These are phyloP conservation scores for Crypturellus undulatus DNA, from an alignment of 2,113 vertebrate species.

Conservation along the genomic window DNA sequence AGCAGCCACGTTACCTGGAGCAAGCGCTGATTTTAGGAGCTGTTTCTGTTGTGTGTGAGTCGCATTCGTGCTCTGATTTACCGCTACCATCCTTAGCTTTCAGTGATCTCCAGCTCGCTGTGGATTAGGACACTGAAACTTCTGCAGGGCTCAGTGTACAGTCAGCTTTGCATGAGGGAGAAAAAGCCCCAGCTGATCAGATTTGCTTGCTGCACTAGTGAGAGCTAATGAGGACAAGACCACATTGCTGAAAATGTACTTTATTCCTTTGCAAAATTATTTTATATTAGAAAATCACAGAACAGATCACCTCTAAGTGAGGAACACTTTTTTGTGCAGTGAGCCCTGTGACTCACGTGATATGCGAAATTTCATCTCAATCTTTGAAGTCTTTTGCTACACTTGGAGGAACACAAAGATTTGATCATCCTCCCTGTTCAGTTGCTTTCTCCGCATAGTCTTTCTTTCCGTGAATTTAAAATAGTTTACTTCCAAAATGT, in stretches of 20 bases:
- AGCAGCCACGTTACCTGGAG: background rate
- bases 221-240: background rate
- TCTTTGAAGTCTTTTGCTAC: background rate
- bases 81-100: no score
- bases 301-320: background rate
- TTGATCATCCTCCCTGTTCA: background rate
- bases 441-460: conserved; percentile 18
- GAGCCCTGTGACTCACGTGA: accelerated
- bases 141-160: background rate
- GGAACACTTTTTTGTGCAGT: background rate
- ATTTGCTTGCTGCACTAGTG: background rate
- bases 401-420: background rate
- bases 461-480: conserved; percentile 45
- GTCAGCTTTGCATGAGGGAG: background rate
- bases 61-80: background rate
- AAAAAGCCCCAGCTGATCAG: background rate
- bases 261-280: background rate
- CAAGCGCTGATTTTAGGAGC: background rate
- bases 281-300: background rate
- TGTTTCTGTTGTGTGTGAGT: background rate
- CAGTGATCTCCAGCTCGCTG: background rate
- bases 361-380: background rate
- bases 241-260: background rate
- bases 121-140: background rate
- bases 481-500: conserved; percentile 48